Base-by-base conservation (phyloP, 2,113 vertebrate species). In the Lepus timidus region DNA sequence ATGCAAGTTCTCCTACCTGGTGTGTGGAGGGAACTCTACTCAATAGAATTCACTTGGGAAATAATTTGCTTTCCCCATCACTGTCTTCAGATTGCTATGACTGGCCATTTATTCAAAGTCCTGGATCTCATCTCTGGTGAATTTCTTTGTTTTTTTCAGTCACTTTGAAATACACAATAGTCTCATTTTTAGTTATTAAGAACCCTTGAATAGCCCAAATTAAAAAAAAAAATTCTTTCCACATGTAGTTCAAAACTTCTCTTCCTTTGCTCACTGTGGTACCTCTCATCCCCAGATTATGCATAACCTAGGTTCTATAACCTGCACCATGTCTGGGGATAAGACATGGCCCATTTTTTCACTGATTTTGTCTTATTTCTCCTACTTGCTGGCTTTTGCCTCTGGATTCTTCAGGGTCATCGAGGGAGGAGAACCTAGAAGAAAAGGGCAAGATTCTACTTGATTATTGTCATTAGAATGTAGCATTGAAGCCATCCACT, bases 271-370 rank as follows among this genome's bases (percentile, higher is more conserved):
- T 67, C 9, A n/a, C 4, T 25, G 1, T 58, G 14, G 31, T 22
- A 9, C 8, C 29, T 22, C 4, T 4, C 31, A 44, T 25, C 1
- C 31, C 13, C 23, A 58, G 33, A 4, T 17, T 12, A 58, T 4
- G 25, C 7, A 27, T 78, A 73, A 61, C 6, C 10, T 20, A 61
- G 31, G 12, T 10, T 79, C 16, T 25, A 8, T 33, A 52, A 52
- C 13, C 29, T 44, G 3, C 9, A 68, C 27, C 16, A 17, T 51
- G 0, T 5, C 9, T 33, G 0, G 17, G 17, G 9, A 6, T 3
- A 36, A 29, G 33, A 6, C 6, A 33, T 39, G 1, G 13, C 9
- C 13, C 33, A 2, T 49, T 82, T 55, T 25, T 51, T 74, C 1
- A 9, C 19, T 36, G 31, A 65, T 52, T 87, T 85, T 83, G 11